Conservation (phyloP, 1,140 invertebrate species). For the Drosophila orosa region DNA sequence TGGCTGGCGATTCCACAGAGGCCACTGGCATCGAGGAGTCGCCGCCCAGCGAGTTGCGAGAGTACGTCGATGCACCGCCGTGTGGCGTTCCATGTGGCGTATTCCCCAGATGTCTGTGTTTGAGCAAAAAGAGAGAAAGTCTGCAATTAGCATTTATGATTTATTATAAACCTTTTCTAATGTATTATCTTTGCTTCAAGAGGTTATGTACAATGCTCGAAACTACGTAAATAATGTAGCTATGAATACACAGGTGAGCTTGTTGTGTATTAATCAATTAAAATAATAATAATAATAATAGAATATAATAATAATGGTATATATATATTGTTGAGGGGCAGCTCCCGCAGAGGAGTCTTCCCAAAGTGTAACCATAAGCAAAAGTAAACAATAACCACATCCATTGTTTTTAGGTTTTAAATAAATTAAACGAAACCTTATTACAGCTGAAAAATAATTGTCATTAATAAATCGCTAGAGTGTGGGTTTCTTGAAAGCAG, state of each 20-base stretch:
- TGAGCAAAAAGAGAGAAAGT: constrained; percentile 1
- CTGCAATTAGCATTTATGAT: constrained; percentile 1
- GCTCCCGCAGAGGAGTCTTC: constrained; percentile 5
- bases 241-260: constrained; percentile 30
- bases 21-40: constrained; percentile 85
- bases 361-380: constrained; percentile 28
- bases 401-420: constrained; percentile 26
- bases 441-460: constrained; percentile 27
- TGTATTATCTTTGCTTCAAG: not conserved
- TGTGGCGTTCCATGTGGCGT: constrained; percentile 71
- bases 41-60: constrained; percentile 86
- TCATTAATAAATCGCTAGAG: not conserved
- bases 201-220: constrained; percentile 54
- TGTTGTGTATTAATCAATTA: constrained; percentile 34
- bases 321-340: not conserved
- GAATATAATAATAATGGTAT: constrained; percentile 22
- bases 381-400: constrained; percentile 48
- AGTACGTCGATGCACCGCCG: constrained; percentile 87
- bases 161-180: not conserved
- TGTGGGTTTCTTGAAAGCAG: not conserved
- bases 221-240: constrained; percentile 47
- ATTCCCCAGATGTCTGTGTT: constrained; percentile 56
- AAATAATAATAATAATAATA: constrained; percentile 8
- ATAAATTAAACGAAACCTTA: constrained; percentile 28
- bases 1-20: constrained; percentile 89